These are phyloP conservation scores for Siniperca obscura DNA, from an alignment of 2,797 vertebrate species.

Conservation along the genomic window DNA sequence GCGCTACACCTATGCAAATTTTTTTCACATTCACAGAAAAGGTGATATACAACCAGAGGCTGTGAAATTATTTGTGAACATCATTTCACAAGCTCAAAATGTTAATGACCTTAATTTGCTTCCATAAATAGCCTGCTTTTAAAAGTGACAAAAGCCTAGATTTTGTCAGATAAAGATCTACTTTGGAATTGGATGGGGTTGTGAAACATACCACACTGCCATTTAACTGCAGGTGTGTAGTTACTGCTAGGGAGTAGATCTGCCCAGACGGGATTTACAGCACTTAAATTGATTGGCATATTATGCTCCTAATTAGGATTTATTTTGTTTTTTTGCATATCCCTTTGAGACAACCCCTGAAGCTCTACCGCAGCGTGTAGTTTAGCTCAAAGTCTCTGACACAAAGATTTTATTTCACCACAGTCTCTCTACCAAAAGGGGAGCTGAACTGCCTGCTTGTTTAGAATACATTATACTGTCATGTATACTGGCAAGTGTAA, in stretches of 20 bases:
- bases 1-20: too few species aligned
- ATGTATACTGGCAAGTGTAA: slow-evolving; percentile 10
- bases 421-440: slow-evolving; percentile 38
- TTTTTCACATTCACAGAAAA: too few species aligned
- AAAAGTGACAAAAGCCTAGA: slow-evolving; percentile 25
- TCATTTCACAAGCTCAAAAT: too few species aligned
- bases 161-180: slow-evolving; percentile 33
- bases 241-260: slow-evolving; percentile 28
- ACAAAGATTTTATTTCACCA: slow-evolving; percentile 39
- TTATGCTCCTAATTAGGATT: slow-evolving; percentile 60
- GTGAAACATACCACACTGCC: slow-evolving; percentile 16
- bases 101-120: too few species aligned
- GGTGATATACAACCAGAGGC: too few species aligned
- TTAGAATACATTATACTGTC: slow-evolving; percentile 34
- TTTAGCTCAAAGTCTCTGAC: slow-evolving; percentile 39
- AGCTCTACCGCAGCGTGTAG: slow-evolving; percentile 32
- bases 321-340: slow-evolving; percentile 56
- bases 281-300: slow-evolving; percentile 51
- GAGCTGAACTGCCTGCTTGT: slow-evolving; percentile 34
- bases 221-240: slow-evolving; percentile 51
- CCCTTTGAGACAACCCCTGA: slow-evolving; percentile 40
- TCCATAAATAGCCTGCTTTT: not conserved
- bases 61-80: too few species aligned
- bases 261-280: slow-evolving; percentile 38
- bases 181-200: slow-evolving; percentile 39